Base-by-base conservation (phyloP, 2,797 vertebrate species). In the Rhinichthys osculus region DNA sequence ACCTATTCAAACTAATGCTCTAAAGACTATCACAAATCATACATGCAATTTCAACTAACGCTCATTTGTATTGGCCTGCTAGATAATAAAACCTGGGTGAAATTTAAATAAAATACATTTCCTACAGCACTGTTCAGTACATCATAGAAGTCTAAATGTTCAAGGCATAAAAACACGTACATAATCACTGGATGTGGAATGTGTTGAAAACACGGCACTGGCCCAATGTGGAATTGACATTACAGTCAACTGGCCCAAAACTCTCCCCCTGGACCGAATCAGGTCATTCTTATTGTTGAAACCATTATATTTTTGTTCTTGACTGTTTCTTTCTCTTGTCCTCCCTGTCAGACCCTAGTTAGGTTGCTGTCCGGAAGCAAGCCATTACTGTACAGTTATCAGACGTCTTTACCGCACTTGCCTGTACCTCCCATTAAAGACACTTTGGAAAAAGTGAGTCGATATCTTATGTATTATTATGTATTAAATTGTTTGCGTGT, bases 371-470 rank as follows among this genome's bases (percentile, higher is more conserved):
- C 96, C 0, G 95, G 96, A 57, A 95, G 96, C 84, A 96, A 95
- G 82, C 96, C 96, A 1, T 93, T 96, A 91, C 91, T 97, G 3
- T 97, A 97, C 94, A 97, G 96, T 87, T 97, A 96, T 85, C 97
- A 98, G 84, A 95, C 95, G 0, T 96, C 95, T 7, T 93, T 97
- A 21, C 97, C 97, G 16, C 95, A 96, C 81, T 94, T 97, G 35
- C 96, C 97, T 0, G 96, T 98, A 21, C 97, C 97, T 62, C 9
- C 93, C 3, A 93, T 96, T 77, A 94, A 92, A 76, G 95, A 97
- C 84, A 97, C 97, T 0, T 88, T 97, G 85, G 92, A 88, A 89
- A 94, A 95, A 92, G 97, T 98, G 94, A 92, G 92, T 81, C 1
- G 21, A 38, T 52, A 33, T n/a, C 17, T 71, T 84, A 16, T 33